Conservation (phyloP, 2,113 vertebrate genomes). For the Daboia siamensis region DNA sequence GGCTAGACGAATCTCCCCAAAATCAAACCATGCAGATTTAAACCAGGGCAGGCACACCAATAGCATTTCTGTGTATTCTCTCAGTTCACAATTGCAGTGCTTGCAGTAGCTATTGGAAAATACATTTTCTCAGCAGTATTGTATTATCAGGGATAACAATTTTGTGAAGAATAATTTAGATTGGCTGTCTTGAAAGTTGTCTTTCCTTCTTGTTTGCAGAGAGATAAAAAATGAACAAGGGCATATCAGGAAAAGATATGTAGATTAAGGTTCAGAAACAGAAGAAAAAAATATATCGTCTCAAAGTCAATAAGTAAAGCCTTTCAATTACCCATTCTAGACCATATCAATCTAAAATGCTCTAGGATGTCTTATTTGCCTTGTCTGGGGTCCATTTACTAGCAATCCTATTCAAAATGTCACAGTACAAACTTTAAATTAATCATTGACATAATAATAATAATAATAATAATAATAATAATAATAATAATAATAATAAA, state of each 20-base stretch:
- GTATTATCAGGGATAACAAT: background rate
- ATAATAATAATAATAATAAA: background rate
- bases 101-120: background rate
- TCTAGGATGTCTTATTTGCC: background rate
- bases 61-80: background rate
- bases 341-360: background rate
- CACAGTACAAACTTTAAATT: background rate
- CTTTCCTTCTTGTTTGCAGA: background rate
- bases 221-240: background rate
- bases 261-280: background rate
- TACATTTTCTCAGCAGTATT: background rate
- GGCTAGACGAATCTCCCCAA: background rate
- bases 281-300: background rate
- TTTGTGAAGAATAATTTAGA: background rate
- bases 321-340: background rate
- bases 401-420: background rate
- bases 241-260: background rate
- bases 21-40: background rate
- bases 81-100: background rate
- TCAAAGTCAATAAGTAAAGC: background rate
- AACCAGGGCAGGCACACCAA: background rate
- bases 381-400: background rate
- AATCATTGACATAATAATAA: background rate
- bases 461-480: too few relatives aligned
- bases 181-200: background rate